Base-by-base conservation (phyloP, 2,888 invertebrate species). In the Chydorus sphaericus region DNA sequence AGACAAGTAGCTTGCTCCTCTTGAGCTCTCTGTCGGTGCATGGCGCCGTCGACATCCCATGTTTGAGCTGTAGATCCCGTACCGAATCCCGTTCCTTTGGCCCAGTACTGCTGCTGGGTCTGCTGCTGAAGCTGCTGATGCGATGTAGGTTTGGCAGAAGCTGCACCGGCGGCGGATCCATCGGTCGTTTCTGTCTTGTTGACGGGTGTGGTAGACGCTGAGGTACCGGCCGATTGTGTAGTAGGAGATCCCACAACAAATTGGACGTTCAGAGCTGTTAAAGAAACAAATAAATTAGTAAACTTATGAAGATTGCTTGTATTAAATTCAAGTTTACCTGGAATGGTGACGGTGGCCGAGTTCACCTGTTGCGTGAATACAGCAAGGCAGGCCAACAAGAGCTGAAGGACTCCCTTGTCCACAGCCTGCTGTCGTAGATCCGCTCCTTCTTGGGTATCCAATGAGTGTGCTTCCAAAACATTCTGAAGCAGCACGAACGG, bases 21-120 rank as follows among this genome's bases (percentile, higher is more conserved):
- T 71, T 94, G 92, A 59, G 85, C 86, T 59, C 82, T 80, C 69
- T 93, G 92, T 11, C 90, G 76, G 60, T 88, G 71, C 53, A 94
- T 71, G n/a, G 92, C 91, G 67, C 91, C 90, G 66, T 94, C 93
- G 36, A 94, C 89, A 71, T 94, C 92, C 94, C 94, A 96, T 48
- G 89, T 89, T 69, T 92, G 92, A 61, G 88, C 85, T 11, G 91
- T 94, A 23, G 90, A 90, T 26, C 94, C 94, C 1, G 92, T 93
- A 51, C 94, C 94, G 71, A 93, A 94, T 1, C 94, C 94, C 3
- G 94, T 94, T 44, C 93, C 93, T 69, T 94, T 93, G 1, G 92
- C 93, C 92, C 92, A 93, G 71, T 92, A 89, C 61, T 84, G 73
- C 65, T 86, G 85, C 36, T 54, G 44, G 23, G 60, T 39, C 23